Conservation (phyloP, 2,797 vertebrate species). For the Leptatherina wallacei region DNA sequence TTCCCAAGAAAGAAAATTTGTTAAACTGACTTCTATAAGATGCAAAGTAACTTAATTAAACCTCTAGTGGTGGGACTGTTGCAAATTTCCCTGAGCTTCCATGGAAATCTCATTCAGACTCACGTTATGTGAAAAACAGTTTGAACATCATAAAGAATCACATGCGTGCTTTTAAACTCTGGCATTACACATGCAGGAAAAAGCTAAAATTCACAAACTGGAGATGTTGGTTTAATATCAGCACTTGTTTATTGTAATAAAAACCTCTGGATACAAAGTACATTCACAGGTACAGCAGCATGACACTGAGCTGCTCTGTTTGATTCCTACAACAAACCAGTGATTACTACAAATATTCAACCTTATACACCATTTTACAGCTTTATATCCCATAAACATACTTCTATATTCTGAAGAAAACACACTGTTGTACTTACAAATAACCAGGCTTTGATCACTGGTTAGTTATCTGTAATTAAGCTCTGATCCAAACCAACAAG, state of each 20-base stretch:
- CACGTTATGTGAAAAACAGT: neutral
- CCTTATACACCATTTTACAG: slow-evolving; percentile 68
- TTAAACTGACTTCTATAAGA: too few species aligned
- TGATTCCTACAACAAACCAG: slow-evolving; percentile 68
- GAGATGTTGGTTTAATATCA: slow-evolving; percentile 37
- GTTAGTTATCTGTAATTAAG: slow-evolving; percentile 46
- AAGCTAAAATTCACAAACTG: neutral
- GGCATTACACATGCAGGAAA: neutral
- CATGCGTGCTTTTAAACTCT: too few species aligned
- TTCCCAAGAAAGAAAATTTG: too few species aligned
- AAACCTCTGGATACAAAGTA: slow-evolving; percentile 85
- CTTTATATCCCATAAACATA: slow-evolving; percentile 72
- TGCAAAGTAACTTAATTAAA: too few species aligned
- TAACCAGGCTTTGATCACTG: slow-evolving; percentile 38
- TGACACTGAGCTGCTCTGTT: slow-evolving; percentile 55
- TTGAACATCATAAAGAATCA: neutral
- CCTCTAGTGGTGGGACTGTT: too few species aligned
- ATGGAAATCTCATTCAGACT: too few species aligned
- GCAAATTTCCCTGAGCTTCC: too few species aligned
- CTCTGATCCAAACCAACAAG: slow-evolving; percentile 36
- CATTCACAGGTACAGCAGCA: slow-evolving; percentile 81
- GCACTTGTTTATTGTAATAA: slow-evolving; percentile 83
- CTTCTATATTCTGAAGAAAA: slow-evolving; percentile 71
- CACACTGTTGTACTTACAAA: slow-evolving; percentile 72
- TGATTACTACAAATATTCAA: slow-evolving; percentile 67